A percentile compares a stretch with the other conserved stretches of the same genome.
Conservation (phyloP, 2,797 vertebrate species). For the Clarias platycephalus region DNA sequence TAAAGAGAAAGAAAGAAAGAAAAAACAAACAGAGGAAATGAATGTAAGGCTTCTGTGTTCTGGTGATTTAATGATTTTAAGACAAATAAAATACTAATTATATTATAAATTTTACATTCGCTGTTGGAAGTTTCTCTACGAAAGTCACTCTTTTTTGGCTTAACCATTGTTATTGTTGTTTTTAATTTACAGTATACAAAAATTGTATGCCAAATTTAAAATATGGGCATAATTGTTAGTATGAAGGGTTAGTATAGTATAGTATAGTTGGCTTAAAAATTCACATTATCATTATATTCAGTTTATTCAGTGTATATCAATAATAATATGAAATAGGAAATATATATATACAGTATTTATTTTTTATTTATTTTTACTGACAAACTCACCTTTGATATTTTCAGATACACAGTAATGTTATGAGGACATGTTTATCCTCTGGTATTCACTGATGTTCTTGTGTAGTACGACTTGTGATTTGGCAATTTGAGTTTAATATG, state of each 20-base stretch:
- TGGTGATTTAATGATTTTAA: not conserved
- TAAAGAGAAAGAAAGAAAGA: not conserved
- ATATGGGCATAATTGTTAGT: not conserved
- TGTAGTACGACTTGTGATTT: not conserved
- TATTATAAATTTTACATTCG: not conserved
- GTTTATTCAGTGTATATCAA: no score
- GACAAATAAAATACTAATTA: not conserved
- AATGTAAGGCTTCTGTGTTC: not conserved
- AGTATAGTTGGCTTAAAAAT: not conserved
- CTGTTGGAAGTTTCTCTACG: not conserved
- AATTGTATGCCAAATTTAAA: not conserved
- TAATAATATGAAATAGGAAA: no score
- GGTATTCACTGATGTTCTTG: not conserved
- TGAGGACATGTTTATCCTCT: not conserved
- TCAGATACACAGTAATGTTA: not conserved
- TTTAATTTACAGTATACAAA: not conserved
- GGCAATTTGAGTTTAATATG: not conserved
- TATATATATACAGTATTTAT: no score
- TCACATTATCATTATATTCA: not conserved
- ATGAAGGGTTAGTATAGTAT: not conserved
- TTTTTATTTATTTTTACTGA: not conserved
- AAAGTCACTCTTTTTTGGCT: not conserved
- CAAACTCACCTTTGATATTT: not conserved
- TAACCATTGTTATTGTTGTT: not conserved
- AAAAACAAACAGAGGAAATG: not conserved